Conservation (phyloP, 2,888 invertebrate species). For the Capitulum mitella region DNA sequence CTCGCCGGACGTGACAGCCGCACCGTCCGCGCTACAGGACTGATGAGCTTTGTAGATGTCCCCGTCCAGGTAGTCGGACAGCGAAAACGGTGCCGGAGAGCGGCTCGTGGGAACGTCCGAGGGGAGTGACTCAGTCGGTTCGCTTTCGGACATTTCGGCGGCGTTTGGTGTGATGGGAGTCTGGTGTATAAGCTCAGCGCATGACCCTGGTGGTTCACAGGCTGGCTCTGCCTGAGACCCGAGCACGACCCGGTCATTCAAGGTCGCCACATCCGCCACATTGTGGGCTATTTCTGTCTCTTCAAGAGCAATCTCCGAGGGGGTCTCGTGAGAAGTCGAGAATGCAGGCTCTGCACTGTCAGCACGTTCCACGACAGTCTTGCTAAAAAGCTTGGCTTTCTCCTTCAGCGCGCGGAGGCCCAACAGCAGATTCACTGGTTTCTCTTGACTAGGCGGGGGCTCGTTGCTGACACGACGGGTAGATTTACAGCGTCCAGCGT, state of each 20-base stretch:
- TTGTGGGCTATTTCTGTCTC: background rate
- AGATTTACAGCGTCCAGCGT: background rate
- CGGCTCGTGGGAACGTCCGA: background rate
- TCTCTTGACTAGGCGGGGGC: background rate
- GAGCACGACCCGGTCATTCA: too few relatives aligned
- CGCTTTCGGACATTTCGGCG: background rate
- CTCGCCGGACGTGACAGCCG: background rate
- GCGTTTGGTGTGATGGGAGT: background rate
- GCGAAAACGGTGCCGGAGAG: background rate
- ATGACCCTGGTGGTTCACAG: background rate
- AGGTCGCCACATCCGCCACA: too few relatives aligned
- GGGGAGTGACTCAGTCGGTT: background rate
- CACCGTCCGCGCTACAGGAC: background rate
- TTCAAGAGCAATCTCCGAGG: background rate
- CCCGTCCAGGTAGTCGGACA: background rate
- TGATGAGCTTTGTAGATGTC: background rate
- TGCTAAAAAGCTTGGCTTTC: background rate
- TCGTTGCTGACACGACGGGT: background rate
- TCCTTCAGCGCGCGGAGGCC: background rate
- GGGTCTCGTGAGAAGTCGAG: background rate
- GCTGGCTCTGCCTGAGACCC: too few relatives aligned
- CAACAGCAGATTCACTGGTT: background rate
- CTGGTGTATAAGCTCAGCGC: background rate
- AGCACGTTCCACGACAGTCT: background rate
- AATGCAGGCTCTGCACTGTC: background rate